Conservation (phyloP, 2,888 invertebrate genomes). For the Parnassius orleans region DNA sequence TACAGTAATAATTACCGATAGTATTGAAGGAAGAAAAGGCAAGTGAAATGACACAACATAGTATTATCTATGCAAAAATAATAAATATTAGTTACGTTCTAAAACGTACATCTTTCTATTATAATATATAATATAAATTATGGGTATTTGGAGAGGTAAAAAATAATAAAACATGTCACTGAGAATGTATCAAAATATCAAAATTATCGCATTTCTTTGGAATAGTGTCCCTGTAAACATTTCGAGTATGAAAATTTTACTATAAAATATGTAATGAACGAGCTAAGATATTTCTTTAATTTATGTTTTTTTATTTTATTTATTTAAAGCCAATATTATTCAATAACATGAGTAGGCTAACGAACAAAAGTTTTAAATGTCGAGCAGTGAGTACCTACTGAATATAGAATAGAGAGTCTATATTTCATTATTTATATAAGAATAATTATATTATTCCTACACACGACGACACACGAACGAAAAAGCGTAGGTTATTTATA, state of each 20-base stretch:
- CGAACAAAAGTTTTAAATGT: too few relatives aligned
- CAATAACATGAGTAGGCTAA: too few relatives aligned
- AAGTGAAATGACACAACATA: conserved; percentile 2
- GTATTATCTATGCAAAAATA: background rate
- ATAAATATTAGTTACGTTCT: conserved; percentile 1
- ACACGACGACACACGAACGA: too few relatives aligned
- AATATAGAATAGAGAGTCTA: too few relatives aligned
- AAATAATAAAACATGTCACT: conserved; percentile 31
- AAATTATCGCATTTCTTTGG: conserved; percentile 19
- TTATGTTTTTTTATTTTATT: too few relatives aligned
- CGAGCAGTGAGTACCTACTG: too few relatives aligned
- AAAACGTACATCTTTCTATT: background rate
- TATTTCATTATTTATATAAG: too few relatives aligned
- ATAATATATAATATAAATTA: background rate
- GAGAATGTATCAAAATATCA: conserved; percentile 38
- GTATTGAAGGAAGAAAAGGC: too few relatives aligned
- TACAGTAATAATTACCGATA: too few relatives aligned
- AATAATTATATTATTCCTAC: too few relatives aligned
- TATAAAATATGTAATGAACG: conserved; percentile 1
- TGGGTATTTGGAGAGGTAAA: background rate
- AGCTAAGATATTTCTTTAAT: conserved; percentile 1
- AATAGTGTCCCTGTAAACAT: conserved; percentile 29
- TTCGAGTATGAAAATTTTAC: conserved; percentile 6
- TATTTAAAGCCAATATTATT: too few relatives aligned
- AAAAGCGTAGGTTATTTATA: too few relatives aligned